Base-by-base conservation (phyloP, 2,888 invertebrate genomes). In the Archips xylosteana region DNA sequence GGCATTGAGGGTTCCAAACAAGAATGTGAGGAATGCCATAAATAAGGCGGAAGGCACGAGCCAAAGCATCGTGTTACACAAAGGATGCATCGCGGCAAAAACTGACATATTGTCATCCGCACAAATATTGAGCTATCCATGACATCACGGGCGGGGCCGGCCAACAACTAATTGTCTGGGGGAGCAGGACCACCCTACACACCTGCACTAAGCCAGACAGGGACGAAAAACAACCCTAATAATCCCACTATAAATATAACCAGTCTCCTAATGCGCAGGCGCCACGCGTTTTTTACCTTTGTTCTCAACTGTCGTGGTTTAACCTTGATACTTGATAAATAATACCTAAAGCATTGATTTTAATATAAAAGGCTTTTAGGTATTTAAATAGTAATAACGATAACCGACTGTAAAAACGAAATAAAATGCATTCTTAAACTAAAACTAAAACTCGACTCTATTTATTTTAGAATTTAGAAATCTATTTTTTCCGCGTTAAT, bases 201-300 rank as follows among this genome's bases (percentile, higher is more conserved):
- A 15, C 4, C 34, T 13, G 8, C 51, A 34, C 49, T 23, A 49
- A 1, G 84, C 2, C 75, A 5, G 84, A 86, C 74, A 73, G 82
- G 76, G 88, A 89, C 81, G 71, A 65, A 72, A 42, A 32, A 61
- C 75, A 74, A 79, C 81, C 85, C 84, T 81, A 83, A 83, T 87
- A 85, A 87, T 85, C 84, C 87, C 83, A 76, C 89, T 87, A 92
- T 92, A 92, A 92, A 92, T 91, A 39, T 23, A 91, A 89, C 87
- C 81, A 78, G 84, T 85, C 85, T 86, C 86, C 84, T 89, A 90
- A 89, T 86, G 87, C 84, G 84, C 87, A 89, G 92, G 92, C 92
- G 92, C 92, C 92, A 90, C 84, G 82, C 78, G 81, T 85, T 87
- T 89, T 23, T 88, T 88, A 80, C 80, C 78, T 80, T 76, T 77